Conservation (phyloP, 2,888 invertebrate species). For the Timema cristinae region DNA sequence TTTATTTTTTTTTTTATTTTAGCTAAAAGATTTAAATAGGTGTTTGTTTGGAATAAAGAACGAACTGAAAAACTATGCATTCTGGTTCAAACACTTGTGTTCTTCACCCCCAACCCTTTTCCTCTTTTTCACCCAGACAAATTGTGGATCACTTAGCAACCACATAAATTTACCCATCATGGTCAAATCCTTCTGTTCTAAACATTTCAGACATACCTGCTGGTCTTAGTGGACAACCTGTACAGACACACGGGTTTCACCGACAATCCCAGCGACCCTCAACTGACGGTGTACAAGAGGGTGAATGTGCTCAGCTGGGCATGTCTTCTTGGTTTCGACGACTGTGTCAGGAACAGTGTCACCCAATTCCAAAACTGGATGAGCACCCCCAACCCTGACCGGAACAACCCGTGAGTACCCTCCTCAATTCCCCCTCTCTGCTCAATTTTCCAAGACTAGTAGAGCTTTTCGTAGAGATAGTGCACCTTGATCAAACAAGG, state of each 20-base stretch:
- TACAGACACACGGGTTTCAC: conserved; percentile 68
- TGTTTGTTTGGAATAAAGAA: too few species aligned
- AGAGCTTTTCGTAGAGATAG: not conserved
- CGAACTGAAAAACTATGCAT: too few species aligned
- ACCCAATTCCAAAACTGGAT: conserved; percentile 73
- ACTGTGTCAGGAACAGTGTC: conserved; percentile 70
- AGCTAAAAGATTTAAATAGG: too few species aligned
- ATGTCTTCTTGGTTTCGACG: conserved; percentile 68
- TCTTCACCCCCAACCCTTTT: too few species aligned
- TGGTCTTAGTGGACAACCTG: conserved; percentile 60
- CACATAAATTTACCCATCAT: too few species aligned
- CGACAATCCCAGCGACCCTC: conserved; percentile 58
- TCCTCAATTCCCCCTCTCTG: not conserved
- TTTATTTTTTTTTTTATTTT: too few species aligned
- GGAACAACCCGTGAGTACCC: conserved; percentile 66
- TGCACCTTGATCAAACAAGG: not conserved
- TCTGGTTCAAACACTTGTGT: too few species aligned
- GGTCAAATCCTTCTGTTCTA: not conserved
- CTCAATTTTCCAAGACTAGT: not conserved
- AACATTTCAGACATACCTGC: conserved; percentile 59
- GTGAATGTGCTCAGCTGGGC: conserved; percentile 69
- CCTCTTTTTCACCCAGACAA: too few species aligned
- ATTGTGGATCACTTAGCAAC: too few species aligned
- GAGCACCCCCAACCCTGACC: conserved; percentile 64
- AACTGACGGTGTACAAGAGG: conserved; percentile 66